These are phyloP conservation scores for Sinonovacula constricta DNA, from an alignment of 1,140 invertebrate species.

Conservation along the genomic window DNA sequence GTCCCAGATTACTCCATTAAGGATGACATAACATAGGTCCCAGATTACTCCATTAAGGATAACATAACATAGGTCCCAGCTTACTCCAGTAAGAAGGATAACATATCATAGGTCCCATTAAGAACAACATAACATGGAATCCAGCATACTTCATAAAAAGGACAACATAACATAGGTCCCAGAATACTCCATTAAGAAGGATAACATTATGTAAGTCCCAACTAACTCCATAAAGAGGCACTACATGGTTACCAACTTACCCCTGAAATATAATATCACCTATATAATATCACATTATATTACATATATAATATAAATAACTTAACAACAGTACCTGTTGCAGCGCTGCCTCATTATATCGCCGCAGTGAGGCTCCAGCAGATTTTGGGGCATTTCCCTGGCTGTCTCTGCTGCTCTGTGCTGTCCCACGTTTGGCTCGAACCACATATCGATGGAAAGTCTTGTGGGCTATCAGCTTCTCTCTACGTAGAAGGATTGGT, in stretches of 20 bases:
- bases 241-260: neutral
- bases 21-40: too few relatives aligned
- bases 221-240: neutral
- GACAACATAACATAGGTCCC: too few relatives aligned
- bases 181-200: neutral
- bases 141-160: too few relatives aligned
- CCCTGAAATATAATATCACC: neutral
- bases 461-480: conserved; percentile 86
- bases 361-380: conserved; percentile 88
- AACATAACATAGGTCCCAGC: too few relatives aligned
- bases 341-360: conserved; percentile 85
- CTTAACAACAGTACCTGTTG: conserved; percentile 63
- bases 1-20: too few relatives aligned
- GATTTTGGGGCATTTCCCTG: conserved; percentile 85
- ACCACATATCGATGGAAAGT: conserved; percentile 93
- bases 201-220: neutral
- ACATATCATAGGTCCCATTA: too few relatives aligned
- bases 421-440: conserved; percentile 89
- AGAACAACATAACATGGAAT: too few relatives aligned
- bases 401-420: conserved; percentile 85
- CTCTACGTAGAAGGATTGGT: conserved; percentile 77
- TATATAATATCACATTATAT: neutral
- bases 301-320: neutral
- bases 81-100: too few relatives aligned
- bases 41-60: too few relatives aligned